Base-by-base conservation (phyloP, 2,113 vertebrate species). In the Cebidichthys violaceus region DNA sequence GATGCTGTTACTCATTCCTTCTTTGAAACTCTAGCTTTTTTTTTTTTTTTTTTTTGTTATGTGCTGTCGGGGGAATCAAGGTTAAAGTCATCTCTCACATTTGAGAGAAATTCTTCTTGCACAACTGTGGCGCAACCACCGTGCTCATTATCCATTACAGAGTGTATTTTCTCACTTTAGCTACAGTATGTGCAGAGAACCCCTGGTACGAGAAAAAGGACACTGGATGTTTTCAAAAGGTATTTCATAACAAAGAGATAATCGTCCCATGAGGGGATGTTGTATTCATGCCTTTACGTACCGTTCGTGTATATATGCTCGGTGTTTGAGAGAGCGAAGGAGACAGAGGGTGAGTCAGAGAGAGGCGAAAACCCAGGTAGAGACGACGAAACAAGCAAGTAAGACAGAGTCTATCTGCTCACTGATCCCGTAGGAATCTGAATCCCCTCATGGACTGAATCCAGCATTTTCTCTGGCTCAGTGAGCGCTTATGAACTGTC, bases 371-470 rank as follows among this genome's bases (percentile, higher is more conserved):
- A 75, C 45, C 41, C 13, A 55, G 24, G 31, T 67, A 11, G 11
- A 68, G 27, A 45, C 17, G 13, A 67, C 11, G 27, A 45, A 29
- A 57, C 24, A 41, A 41, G 7, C 27, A 35, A 76, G 60, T 27
- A 52, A 80, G 33, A 75, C 22, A 13, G 29, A 61, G 2, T 43
- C 60, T 29, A 67, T 75, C 69, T 72, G 69, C 79, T 87, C 72
- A 24, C 27, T 1, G 72, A 67, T 84, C 88, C 92, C 86, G 43
- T 33, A 76, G 88, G 88, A 87, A 70, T 89, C 65, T 39, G 73
- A 90, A 90, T 90, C 68, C 91, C 79, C 88, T 83, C 62, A 92
- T 61, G 88, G 83, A 77, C 61, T 62, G 57, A 79, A 71, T 64
- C 70, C 22, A 43, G 39, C 57, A 27, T 70, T 90, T 86, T 74